Base-by-base conservation (phyloP, 2,888 invertebrate species). In the Andricus curvator region DNA sequence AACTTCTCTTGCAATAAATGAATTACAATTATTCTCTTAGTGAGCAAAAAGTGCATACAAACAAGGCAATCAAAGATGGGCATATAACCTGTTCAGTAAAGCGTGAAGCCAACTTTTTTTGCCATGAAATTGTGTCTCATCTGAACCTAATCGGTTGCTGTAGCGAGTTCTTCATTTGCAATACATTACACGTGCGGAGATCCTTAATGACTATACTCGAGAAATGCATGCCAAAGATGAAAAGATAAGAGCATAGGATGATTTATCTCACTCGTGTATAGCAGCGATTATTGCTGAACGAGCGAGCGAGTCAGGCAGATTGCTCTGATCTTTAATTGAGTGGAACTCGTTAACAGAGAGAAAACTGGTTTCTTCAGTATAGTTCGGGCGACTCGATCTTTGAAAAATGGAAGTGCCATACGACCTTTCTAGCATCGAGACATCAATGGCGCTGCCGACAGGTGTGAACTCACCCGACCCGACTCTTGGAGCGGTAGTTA, bases 391-490 rank as follows among this genome's bases (percentile, higher is more conserved):
- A 48, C 17, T 68, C 25, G 70, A 29, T 70, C 25, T 29, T 51
- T 70, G 70, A 70, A 51, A 70, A 70, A 70, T 70, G 29, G 25
- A 70, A 70, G 70, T 29, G 44, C 29, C 70, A 70, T 51, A 25
- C 44, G 48, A 70, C 70, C 70, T 48, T 37, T 77, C 56, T 17
- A 62, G 22, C 8, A 22, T 62, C 65, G 80, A 80, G 77, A 82
- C 83, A 80, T 70, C 80, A 78, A 80, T 78, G 78, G 25, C 76
- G 60, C 44, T 51, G 22, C 60, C 76, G 86, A 83, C 85, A 86
- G 86, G 86, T 86, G 86, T 82, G 84, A 86, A 86, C 78, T 80
- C 79, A 74, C 70, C 78, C 81, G 80, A 74, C 78, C 77, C 65
- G 70, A 79, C 77, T 77, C 70, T 70, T 56, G 37, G 78, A 64